Conservation (phyloP, 2,888 invertebrate genomes). For the Drosophila mayaguana region DNA sequence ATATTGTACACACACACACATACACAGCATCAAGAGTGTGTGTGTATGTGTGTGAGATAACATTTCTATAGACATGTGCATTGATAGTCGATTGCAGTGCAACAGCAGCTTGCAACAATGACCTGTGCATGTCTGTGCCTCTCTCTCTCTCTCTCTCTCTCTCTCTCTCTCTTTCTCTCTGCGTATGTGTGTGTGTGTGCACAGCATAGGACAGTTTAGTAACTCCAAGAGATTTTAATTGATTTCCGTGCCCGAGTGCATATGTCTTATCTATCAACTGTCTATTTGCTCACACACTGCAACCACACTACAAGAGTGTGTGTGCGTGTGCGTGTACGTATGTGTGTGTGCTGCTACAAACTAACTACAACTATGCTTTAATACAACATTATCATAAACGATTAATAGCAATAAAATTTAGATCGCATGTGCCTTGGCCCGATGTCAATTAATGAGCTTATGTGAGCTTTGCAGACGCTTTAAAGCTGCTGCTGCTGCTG, state of each 20-base stretch:
- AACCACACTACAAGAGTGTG: constrained; percentile 23
- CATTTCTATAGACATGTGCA: constrained; percentile 59
- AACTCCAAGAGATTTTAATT: constrained; percentile 80
- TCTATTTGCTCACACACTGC: constrained; percentile 47
- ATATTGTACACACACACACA: constrained; percentile 5
- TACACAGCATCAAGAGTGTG: neutral
- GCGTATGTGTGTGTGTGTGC: constrained; percentile 4
- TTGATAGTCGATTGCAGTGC: constrained; percentile 73
- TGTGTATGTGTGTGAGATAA: constrained; percentile 24
- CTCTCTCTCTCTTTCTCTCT: neutral
- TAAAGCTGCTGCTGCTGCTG: constrained; percentile 1
- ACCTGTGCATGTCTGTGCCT: constrained; percentile 16
- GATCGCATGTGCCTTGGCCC: neutral
- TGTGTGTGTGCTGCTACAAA: neutral
- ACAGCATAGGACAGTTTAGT: constrained; percentile 47
- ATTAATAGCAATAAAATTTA: neutral
- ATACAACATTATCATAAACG: constrained; percentile 1
- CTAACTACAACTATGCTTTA: neutral
- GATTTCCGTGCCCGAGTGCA: constrained; percentile 82
- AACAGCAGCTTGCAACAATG: constrained; percentile 63
- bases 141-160: constrained; percentile 4
- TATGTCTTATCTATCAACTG: constrained; percentile 70
- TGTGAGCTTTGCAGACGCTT: constrained; percentile 17
- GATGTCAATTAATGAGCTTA: constrained; percentile 14
- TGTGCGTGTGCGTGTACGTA: constrained; percentile 6